Evolutionary conservation across 2,113 vertebrate genomes (phyloP).

Genomic region (Camelus dromedarius): DNA sequence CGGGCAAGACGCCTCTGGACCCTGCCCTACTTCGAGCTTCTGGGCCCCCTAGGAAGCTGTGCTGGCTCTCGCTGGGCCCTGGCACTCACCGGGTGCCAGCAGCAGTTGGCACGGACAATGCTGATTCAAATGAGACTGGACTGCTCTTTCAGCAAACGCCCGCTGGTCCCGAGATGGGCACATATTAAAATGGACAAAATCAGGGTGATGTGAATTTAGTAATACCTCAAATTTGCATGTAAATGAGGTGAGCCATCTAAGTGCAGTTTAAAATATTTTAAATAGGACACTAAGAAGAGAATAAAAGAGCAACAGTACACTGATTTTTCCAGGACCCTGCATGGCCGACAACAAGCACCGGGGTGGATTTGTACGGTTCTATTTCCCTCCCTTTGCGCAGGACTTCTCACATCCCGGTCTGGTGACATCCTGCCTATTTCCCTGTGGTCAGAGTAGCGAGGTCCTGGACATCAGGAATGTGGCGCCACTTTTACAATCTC

Average conservation of each 20-base stretch:
- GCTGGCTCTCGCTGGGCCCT: not conserved
- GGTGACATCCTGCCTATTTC: not conserved
- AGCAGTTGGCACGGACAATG: not conserved
- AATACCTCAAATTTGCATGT: not conserved
- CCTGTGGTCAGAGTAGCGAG: not conserved
- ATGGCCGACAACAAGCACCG: not conserved
- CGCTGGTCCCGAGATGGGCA: not conserved
- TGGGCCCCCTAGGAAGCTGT: not conserved
- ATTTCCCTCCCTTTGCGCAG: not conserved
- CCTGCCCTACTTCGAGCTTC: not conserved
- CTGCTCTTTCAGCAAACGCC: not conserved
- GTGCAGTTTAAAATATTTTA: slow-evolving; percentile 8
- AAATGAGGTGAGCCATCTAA: slow-evolving; percentile 21
- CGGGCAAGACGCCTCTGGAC: not conserved
- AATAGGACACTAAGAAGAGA: not conserved
- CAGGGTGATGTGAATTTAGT: slow-evolving; percentile 4
- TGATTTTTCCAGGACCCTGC: not conserved
- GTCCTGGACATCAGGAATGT: not conserved
- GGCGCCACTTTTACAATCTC: not conserved
- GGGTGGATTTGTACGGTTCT: not conserved
- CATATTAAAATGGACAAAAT: not conserved
- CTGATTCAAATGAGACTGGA: not conserved
- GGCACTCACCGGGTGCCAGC: not conserved
- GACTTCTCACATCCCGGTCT: not conserved
- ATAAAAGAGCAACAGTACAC: not conserved